A percentile compares a stretch with the other conserved stretches of the same genome.
Evolutionary conservation across 2,888 invertebrate genomes (phyloP).

Genomic region (Pteria penguin): DNA sequence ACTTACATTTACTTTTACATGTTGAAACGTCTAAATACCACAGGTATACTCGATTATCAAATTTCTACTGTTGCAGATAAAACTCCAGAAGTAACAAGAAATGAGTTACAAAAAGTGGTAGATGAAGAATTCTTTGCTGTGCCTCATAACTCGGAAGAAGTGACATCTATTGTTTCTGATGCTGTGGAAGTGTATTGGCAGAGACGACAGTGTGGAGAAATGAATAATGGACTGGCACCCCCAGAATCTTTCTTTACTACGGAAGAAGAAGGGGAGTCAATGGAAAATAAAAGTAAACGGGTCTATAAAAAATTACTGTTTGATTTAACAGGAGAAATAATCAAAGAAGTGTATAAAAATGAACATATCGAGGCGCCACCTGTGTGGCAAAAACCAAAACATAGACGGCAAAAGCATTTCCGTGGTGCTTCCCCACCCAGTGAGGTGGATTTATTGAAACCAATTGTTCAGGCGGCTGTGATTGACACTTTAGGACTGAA

Average conservation of each 20-base stretch:
- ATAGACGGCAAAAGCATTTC: constrained; percentile 67
- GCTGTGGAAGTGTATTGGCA: constrained; percentile 76
- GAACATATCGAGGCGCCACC: constrained; percentile 72
- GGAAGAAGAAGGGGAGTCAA: constrained; percentile 49
- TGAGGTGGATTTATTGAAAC: constrained; percentile 68
- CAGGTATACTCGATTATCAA: no score
- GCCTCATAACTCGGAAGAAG: constrained; percentile 73
- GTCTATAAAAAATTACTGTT: constrained; percentile 77
- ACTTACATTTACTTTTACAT: no score
- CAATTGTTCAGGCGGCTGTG: constrained; percentile 71
- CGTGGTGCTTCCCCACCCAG: constrained; percentile 69
- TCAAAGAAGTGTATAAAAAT: constrained; percentile 75
- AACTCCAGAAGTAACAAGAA: constrained; percentile 35
- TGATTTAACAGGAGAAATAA: constrained; percentile 77
- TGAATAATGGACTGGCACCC: constrained; percentile 62
- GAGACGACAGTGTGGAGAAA: constrained; percentile 69
- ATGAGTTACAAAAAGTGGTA: constrained; percentile 57
- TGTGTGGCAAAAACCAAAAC: constrained; percentile 82
- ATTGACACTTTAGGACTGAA: constrained; percentile 69
- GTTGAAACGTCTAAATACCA: no score
- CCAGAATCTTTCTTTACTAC: constrained; percentile 61
- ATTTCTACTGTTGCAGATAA: neutral
- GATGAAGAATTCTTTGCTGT: constrained; percentile 72
- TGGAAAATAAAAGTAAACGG: constrained; percentile 66
- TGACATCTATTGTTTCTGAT: constrained; percentile 61